phyloP scores from a whole-genome alignment of 2,888 invertebrate species.

The Lasioglossum zephyrum region DNA sequence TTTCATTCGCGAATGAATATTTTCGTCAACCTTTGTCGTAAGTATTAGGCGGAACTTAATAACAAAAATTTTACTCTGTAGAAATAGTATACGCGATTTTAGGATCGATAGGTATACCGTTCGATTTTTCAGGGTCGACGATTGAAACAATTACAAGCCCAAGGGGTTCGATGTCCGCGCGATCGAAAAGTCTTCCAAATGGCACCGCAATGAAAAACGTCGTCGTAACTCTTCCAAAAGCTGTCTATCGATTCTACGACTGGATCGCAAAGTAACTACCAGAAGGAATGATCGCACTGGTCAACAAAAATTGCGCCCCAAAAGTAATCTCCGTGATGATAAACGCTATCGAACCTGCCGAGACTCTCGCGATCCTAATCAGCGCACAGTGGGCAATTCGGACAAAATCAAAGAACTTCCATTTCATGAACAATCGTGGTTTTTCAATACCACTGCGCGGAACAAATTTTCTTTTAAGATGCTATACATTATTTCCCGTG shows the following conservation, averaged over 20 bases:
- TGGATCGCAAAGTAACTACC: constrained; percentile 23
- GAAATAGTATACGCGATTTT: not conserved
- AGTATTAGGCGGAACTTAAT: not conserved
- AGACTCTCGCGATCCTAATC: not conserved
- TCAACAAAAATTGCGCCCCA: too few relatives aligned
- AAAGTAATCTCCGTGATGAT: too few relatives aligned
- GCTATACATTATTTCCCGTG: too few relatives aligned
- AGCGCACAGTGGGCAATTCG: too few relatives aligned
- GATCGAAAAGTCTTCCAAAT: not conserved
- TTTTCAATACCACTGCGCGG: too few relatives aligned
- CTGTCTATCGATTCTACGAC: constrained; percentile 16
- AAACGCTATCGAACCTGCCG: not conserved
- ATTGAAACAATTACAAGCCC: constrained; percentile 15
- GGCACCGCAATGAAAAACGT: constrained; percentile 21
- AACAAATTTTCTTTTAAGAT: too few relatives aligned
- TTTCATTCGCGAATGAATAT: not conserved
- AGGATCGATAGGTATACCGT: not conserved
- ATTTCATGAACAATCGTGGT: too few relatives aligned
- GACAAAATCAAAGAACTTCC: too few relatives aligned
- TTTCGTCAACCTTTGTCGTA: not conserved
- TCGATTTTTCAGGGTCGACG: not conserved
- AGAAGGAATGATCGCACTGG: constrained; percentile 8
- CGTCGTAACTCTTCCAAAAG: not conserved
- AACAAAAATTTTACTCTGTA: not conserved
- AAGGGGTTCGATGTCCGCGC: constrained; percentile 7